A percentile compares a stretch with the other conserved stretches of the same genome.
phyloP scores from a whole-genome alignment of 2,113 vertebrate genomes.

The Thryonomys swinderianus region DNA sequence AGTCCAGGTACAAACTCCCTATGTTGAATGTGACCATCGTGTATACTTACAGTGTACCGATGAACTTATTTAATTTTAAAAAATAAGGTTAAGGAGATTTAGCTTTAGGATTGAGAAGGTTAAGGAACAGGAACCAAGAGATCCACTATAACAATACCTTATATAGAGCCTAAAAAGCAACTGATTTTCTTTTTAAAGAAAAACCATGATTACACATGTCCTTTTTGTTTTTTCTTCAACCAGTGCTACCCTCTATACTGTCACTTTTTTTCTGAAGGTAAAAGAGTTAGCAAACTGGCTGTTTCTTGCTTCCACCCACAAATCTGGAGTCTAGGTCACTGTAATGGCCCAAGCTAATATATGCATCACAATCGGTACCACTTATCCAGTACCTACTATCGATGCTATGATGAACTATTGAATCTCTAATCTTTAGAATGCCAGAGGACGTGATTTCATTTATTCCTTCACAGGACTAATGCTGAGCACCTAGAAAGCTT shows the following conservation, averaged over 20 bases:
- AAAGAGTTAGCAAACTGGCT: background rate
- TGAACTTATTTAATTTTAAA: background rate
- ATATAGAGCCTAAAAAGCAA: background rate
- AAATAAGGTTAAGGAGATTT: background rate
- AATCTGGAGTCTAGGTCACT: background rate
- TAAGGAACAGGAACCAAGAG: background rate
- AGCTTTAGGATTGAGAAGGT: background rate
- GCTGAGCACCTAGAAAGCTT: background rate
- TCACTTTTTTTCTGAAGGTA: background rate
- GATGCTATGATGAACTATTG: background rate
- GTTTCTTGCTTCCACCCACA: background rate
- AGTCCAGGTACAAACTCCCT: too few relatives aligned
- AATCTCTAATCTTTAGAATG: background rate
- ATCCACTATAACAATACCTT: background rate
- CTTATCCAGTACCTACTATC: background rate
- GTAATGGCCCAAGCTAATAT: background rate
- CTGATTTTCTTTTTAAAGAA: background rate
- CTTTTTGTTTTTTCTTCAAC: background rate
- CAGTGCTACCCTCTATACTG: background rate
- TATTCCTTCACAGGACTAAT: background rate
- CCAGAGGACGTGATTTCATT: background rate
- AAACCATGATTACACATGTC: background rate
- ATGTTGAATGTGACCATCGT: too few relatives aligned
- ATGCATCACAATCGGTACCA: background rate
- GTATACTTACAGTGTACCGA: too few relatives aligned